Conservation (phyloP, 2,888 invertebrate species). For the Rhagium mordax region DNA sequence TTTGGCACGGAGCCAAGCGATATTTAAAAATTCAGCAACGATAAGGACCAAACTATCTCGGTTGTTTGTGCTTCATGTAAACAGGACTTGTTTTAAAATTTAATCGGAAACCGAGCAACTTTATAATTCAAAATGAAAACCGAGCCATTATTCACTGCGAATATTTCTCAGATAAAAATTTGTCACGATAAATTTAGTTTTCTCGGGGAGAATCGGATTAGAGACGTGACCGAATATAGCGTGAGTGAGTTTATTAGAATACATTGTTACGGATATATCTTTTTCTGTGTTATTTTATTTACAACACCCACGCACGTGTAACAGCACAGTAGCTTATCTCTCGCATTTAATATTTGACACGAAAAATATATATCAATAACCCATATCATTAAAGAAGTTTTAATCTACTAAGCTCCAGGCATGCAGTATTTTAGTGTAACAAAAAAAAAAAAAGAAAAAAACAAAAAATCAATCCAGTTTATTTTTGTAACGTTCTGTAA, state of each 20-base stretch:
- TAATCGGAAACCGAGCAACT: constrained; percentile 4
- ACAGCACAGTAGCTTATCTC: not conserved
- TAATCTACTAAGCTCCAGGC: too few species aligned
- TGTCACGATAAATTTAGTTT: constrained; percentile 1
- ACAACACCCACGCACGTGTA: not conserved
- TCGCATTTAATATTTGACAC: not conserved
- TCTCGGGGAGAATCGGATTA: constrained; percentile 4
- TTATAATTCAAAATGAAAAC: not conserved
- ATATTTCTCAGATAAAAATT: constrained; percentile 11
- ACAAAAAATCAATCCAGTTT: too few species aligned
- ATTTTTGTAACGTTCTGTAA: too few species aligned
- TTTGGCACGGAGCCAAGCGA: not conserved
- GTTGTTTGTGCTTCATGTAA: constrained; percentile 1
- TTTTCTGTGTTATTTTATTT: constrained; percentile 14
- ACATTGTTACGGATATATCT: constrained; percentile 6
- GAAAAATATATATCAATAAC: too few species aligned
- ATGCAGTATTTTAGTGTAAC: too few species aligned
- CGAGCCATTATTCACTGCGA: not conserved
- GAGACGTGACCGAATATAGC: constrained; percentile 21
- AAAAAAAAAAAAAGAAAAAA: too few species aligned
- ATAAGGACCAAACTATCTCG: constrained; percentile 4
- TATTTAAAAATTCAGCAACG: constrained; percentile 5
- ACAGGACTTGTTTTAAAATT: constrained; percentile 11
- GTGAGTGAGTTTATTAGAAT: constrained; percentile 20
- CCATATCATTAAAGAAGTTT: too few species aligned